Evolutionary conservation across 2,797 vertebrate genomes (phyloP), one percentile per base, ranked within the genome.

Genomic region (Acrossocheilus wenchowensis): DNA sequence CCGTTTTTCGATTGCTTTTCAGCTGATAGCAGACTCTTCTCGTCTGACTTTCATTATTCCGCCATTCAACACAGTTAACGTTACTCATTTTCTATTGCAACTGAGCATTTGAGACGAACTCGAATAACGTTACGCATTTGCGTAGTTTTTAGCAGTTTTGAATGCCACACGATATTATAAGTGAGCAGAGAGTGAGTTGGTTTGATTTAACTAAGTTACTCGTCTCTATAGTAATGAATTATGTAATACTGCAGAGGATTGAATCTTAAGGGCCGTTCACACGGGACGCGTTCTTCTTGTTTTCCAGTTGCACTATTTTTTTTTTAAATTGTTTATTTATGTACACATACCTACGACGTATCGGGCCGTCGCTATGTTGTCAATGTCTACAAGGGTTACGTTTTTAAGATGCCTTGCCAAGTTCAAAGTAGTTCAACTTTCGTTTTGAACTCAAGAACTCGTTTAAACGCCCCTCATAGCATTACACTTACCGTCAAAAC

Each of bases 241-340:
- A 95, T 94, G 94, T 92, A 95, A 95, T 91, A 95, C 93, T 95
- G 95, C 95, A 94, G 95, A 93, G 91, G 87, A 87, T 89, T 86
- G 85, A 43, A 87, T 90, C 87, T 87, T 92, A 89, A 81, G 19
- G 62, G 45, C 43, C 85, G 92, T 92, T 93, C 90, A 89, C 86
- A 89, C 90, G 91, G 87, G 88, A 84, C 36, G 6, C 41, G n/a
- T 68, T 81, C 2, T 60, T 39, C 17, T 81, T 17, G 21, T 15
- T 43, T 50, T 62, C 6, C 9, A 5, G 15, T n/a, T 9, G 15
- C 6, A 39, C 2, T 48, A 6, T 74, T 72, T 71, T 15, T 52
- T 14, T 34, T 66, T 54, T 41, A 1, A n/a, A 2, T 34, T 36
- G 11, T 39, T 52, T 26, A 7, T 30, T 26, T 60, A 43, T 45